phyloP scores from a whole-genome alignment of 2,888 invertebrate species.

The Merodon equestris region DNA sequence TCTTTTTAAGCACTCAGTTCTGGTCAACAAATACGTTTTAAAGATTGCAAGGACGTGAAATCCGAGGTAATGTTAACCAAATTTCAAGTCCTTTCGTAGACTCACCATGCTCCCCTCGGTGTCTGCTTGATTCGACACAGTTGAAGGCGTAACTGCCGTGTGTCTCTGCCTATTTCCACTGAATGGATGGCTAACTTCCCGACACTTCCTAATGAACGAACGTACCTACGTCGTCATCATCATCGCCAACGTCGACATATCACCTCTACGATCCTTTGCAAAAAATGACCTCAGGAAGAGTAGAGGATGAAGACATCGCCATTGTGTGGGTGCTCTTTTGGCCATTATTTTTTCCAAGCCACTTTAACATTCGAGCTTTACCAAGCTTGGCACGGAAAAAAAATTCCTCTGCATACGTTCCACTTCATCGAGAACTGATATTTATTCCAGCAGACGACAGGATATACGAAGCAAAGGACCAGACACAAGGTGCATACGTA shows the following conservation, averaged over 20 bases:
- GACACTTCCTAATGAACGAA: constrained; percentile 66
- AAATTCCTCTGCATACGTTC: constrained; percentile 55
- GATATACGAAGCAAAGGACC: too few species aligned
- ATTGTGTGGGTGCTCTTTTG: constrained; percentile 57
- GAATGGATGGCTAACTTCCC: constrained; percentile 68
- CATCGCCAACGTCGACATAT: too few species aligned
- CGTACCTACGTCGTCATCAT: not conserved
- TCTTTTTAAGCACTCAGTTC: constrained; percentile 28
- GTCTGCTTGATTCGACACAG: constrained; percentile 46
- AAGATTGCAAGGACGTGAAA: constrained; percentile 37
- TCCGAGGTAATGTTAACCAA: constrained; percentile 55
- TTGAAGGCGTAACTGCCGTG: constrained; percentile 58
- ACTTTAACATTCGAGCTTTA: constrained; percentile 10
- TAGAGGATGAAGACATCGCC: constrained; percentile 24
- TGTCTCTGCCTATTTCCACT: constrained; percentile 61
- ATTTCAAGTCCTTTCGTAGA: constrained; percentile 42
- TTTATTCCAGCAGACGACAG: constrained; percentile 52
- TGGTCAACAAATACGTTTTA: constrained; percentile 49
- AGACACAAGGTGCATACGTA: constrained; percentile 9
- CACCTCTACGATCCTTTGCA: constrained; percentile 25
- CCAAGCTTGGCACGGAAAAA: too few species aligned
- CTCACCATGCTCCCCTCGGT: constrained; percentile 3
- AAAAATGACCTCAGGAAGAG: not conserved
- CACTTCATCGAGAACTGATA: constrained; percentile 62
- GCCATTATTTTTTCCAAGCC: constrained; percentile 59